Base-by-base conservation (phyloP, 2,888 invertebrate species). In the Heliconius ethilla region DNA sequence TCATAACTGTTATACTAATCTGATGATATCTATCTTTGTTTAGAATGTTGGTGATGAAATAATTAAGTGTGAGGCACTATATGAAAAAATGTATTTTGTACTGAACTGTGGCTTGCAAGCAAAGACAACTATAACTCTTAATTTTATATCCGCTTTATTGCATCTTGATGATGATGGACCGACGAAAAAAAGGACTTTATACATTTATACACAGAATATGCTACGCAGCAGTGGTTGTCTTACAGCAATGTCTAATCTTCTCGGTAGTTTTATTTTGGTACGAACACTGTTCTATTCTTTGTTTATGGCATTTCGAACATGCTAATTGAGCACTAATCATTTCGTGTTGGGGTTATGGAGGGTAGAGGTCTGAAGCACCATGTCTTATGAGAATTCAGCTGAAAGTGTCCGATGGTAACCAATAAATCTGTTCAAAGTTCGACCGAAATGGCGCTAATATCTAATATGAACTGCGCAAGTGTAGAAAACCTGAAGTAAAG, bases 221-320 rank as follows among this genome's bases (percentile, higher is more conserved):
- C 85, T 92, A 3, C 86, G 92, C 81, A 84, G 82, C 70, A 93
- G 91, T 81, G 94, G 94, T 10, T 92, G 93, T 80, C 83, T 94
- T 66, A 84, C 87, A 22, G 83, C 85, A 15, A 89, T 94, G 89
- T 84, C 86, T 59, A 85, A 90, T 76, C 83, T 91, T 63, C 92
- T 93, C 79, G 84, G 84, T 55, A 85, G 83, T 75, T 82, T 85
- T 67, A 91, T 91, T 89, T 86, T 91, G 89, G 93, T 94, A 86
- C 7, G 63, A 25, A 62, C 10, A 25, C 25, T 86, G 84, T 51
- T 51, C 18, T 51, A 51, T 51, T 18, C 18, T 18, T 51, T 51
- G 18, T 51, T 51, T 51, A 51, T 51, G 51, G 7, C 18, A 7
- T 51, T 18, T 18, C 5, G 51, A 51, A 18, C 18, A 22, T 51